Evolutionary conservation across 2,888 invertebrate genomes (phyloP).

Genomic region (Caenorhabditis plicata): DNA sequence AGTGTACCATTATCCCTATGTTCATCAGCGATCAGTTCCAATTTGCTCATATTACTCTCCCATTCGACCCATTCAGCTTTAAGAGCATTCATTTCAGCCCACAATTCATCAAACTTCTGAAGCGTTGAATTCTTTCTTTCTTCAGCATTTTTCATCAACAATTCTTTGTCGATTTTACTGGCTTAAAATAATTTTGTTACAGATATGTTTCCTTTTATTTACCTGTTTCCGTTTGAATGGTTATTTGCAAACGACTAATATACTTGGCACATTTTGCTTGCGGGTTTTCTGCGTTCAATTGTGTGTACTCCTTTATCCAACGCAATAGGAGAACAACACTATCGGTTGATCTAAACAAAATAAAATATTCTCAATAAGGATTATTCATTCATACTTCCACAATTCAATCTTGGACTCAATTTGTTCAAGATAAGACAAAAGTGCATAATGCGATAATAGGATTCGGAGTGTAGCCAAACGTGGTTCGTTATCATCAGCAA

Average conservation of each 20-base stretch:
- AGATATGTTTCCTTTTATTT: not conserved
- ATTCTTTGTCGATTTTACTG: constrained; percentile 40
- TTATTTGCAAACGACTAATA: constrained; percentile 28
- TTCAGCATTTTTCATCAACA: constrained; percentile 25
- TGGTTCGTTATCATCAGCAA: constrained; percentile 52
- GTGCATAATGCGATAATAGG: constrained; percentile 52
- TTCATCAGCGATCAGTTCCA: constrained; percentile 39
- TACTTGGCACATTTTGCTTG: constrained; percentile 43
- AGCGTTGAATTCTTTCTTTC: constrained; percentile 25
- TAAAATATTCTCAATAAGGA: not conserved
- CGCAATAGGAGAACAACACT: constrained; percentile 51
- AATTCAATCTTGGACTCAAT: constrained; percentile 54
- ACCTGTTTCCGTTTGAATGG: constrained; percentile 17
- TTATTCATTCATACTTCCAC: constrained; percentile 25
- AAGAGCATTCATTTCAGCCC: constrained; percentile 26
- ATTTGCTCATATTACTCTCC: constrained; percentile 33
- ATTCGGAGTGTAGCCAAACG: constrained; percentile 48
- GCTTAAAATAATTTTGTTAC: constrained; percentile 5
- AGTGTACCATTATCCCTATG: constrained; percentile 9
- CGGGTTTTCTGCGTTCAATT: constrained; percentile 50
- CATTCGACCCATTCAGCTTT: constrained; percentile 43
- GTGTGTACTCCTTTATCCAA: constrained; percentile 56
- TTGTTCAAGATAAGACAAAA: constrained; percentile 52
- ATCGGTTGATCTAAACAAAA: constrained; percentile 43
- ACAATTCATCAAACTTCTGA: constrained; percentile 31